These are phyloP conservation scores for Zeus faber DNA, from an alignment of 2,113 vertebrate genomes.

Conservation along the genomic window DNA sequence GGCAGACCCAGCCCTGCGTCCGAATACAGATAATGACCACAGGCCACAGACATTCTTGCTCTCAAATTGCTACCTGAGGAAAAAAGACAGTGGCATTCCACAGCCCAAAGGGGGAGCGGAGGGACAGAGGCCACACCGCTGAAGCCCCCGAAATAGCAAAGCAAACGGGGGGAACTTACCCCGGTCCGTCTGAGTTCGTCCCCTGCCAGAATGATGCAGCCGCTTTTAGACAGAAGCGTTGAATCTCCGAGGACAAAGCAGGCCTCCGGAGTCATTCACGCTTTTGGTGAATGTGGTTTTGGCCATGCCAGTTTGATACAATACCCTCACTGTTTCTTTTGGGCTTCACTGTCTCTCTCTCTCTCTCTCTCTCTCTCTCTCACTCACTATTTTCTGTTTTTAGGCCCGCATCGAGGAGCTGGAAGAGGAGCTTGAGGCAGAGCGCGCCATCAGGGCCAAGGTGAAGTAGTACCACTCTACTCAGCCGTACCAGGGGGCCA, in stretches of 20 bases:
- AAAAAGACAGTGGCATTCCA: constrained; percentile 49
- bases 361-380: constrained; percentile 16
- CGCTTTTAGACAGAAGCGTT: background rate
- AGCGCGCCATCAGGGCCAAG: constrained; percentile 74
- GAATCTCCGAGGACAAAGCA: no score
- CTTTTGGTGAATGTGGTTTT: no score
- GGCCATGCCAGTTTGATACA: no score
- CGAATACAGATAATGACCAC: constrained; percentile 57
- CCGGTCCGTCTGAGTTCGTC: no score
- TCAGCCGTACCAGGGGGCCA: no score
- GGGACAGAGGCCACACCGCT: constrained; percentile 25
- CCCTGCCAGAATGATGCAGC: constrained; percentile 19
- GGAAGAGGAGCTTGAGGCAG: constrained; percentile 80
- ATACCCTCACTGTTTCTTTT: no score
- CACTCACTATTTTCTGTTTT: no score
- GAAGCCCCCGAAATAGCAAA: constrained; percentile 49
- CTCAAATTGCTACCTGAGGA: constrained; percentile 70
- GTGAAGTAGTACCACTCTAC: constrained; percentile 54
- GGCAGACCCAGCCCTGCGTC: constrained; percentile 42
- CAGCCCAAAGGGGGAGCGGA: constrained; percentile 29
- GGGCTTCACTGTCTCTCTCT: background rate
- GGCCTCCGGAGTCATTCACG: no score
- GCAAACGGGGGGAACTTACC: constrained; percentile 33
- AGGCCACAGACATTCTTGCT: constrained; percentile 59
- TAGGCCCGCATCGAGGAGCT: constrained; percentile 79